Evolutionary conservation across 2,113 vertebrate genomes (phyloP), one percentile per base, ranked within the genome.

Genomic region (Sturnira hondurensis): DNA sequence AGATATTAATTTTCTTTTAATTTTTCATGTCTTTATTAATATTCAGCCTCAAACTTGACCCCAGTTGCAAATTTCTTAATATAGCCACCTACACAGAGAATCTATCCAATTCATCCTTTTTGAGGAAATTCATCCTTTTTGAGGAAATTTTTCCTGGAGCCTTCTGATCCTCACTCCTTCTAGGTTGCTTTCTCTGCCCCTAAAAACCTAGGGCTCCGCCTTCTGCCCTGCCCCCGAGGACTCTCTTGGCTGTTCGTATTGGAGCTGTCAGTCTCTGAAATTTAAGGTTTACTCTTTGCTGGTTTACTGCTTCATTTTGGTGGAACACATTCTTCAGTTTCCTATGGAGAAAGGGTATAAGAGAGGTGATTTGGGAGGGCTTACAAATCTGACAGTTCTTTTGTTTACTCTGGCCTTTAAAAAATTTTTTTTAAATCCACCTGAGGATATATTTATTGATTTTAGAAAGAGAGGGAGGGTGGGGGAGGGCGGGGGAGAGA

Each of bases 11-110:
- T 74, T 31, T 97, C 45, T 63, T 80, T 91, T 70, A 50, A 31
- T 74, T 88, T 93, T 85, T 89, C 33, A 52, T 76, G 9, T 54
- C n/a, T 68, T 86, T 96, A 80, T 24, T 43, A 83, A 52, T 96
- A 95, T 86, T 93, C 86, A 93, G 11, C 28, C 38, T 83, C 68
- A 91, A 10, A 67, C 71, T 89, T 54, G 31, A 78, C 43, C 24
- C 19, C 4, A 41, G 19, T 26, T 87, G 41, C 86, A 45, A 94
- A 61, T 90, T 45, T 86, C 16, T 47, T 67, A 41, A 63, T 63
- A 20, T 68, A 54, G 14, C 63, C 45, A 82, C 2, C n/a, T 54
- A 63, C 33, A n/a, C 17, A 26, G 22, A 54, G 12, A 86, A 17
- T 63, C 83, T 74, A 26, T 67, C 47, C 50, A 5, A 1, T 47